Evolutionary conservation across 2,113 vertebrate genomes (phyloP), one percentile per base, ranked within the genome.

Genomic region (Phrynocephalus versicolor): DNA sequence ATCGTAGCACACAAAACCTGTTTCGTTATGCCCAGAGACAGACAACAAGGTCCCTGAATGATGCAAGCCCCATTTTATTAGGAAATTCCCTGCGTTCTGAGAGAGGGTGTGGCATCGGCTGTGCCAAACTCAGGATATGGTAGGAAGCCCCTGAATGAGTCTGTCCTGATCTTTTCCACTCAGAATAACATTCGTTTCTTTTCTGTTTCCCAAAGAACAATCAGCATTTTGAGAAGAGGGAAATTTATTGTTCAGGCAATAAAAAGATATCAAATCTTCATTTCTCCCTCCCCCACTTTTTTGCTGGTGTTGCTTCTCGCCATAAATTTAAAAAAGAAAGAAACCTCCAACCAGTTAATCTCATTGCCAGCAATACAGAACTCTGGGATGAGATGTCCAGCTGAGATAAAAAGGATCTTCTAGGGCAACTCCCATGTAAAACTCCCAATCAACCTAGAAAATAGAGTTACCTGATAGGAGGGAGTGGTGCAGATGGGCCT

Each of bases 401-500:
- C 15, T 87, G 80, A 90, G 90, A 89, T 85, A 88, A 86, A n/a
- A 64, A 58, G 33, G 82, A 87, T 81, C 30, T 93, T 57, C 86
- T 9, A 84, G 73, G 82, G 73, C 78, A 89, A 94, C 93, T 89
- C 87, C 78, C 57, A 85, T 39, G 65, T 64, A 91, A 90, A 87
- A 91, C 89, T 90, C 27, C 33, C 72, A 91, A 88, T 79, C 85
- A 92, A 89, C 90, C 14, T 75, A 85, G 72, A 89, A 93, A 93
- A 89, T 88, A 89, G 83, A 90, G 87, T 82, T 57, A 70, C 84
- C 69, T 90, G 89, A 81, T 80, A 88, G 86, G 79, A 84, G 87
- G 87, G 89, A 89, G 90, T 88, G 84, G 87, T 73, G 74, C 45
- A 51, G 87, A 91, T 78, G 57, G 84, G 85, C 62, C 57, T n/a